Evolutionary conservation across 2,888 invertebrate genomes (phyloP).

Genomic region (Malachius bipustulatus): DNA sequence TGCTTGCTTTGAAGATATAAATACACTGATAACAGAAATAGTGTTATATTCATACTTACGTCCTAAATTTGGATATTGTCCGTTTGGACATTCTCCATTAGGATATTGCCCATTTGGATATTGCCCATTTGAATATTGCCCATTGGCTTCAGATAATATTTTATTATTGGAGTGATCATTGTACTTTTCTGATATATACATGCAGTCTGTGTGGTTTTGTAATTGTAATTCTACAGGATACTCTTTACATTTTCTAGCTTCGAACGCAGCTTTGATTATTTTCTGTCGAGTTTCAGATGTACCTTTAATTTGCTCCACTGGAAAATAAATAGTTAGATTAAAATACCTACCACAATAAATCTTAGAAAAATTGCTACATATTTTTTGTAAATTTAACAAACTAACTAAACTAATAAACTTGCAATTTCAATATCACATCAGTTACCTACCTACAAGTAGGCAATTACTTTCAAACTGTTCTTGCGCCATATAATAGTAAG

Average conservation of each 20-base stretch:
- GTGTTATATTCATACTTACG: constrained; percentile 26
- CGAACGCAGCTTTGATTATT: constrained; percentile 52
- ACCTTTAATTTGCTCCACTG: constrained; percentile 68
- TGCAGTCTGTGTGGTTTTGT: constrained; percentile 30
- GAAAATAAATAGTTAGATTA: constrained; percentile 21
- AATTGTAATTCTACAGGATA: constrained; percentile 45
- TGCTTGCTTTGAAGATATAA: constrained; percentile 1
- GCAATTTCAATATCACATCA: too few species aligned
- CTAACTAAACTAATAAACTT: too few species aligned
- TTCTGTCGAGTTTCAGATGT: constrained; percentile 53
- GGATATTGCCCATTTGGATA: too few species aligned
- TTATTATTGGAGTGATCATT: constrained; percentile 27
- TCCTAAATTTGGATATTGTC: constrained; percentile 33
- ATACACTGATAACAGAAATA: not conserved
- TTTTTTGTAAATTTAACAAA: too few species aligned
- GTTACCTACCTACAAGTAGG: too few species aligned
- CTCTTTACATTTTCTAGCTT: constrained; percentile 46
- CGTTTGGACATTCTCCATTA: constrained; percentile 26
- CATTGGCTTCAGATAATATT: too few species aligned
- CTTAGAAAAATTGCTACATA: too few species aligned
- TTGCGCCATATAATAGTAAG: too few species aligned
- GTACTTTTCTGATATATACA: constrained; percentile 33
- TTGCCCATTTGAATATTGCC: too few species aligned
- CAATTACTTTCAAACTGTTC: too few species aligned
- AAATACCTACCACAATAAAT: too few species aligned